Evolutionary conservation across 1,140 invertebrate genomes (phyloP).

Genomic region (Cherax quadricarinatus): DNA sequence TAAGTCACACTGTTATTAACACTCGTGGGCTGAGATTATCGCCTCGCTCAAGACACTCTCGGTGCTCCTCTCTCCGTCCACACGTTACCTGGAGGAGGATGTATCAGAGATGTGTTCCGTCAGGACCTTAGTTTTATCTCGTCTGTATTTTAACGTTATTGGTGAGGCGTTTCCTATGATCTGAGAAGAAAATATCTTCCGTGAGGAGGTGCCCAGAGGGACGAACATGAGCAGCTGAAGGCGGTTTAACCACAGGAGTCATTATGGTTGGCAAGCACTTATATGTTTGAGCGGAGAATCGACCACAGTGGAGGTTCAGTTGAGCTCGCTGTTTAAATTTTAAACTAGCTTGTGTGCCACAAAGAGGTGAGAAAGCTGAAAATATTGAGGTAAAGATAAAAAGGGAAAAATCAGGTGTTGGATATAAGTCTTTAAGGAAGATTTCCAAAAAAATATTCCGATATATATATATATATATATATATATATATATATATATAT

Average conservation of each 20-base stretch:
- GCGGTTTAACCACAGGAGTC: background rate
- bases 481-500: too few species aligned
- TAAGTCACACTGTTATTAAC: background rate
- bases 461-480: too few species aligned
- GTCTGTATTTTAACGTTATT: slow-evolving; percentile 26
- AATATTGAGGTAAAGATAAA: too few species aligned
- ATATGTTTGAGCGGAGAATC: background rate
- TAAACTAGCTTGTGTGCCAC: too few species aligned
- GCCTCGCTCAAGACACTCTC: background rate
- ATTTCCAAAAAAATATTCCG: too few species aligned
- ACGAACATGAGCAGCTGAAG: background rate
- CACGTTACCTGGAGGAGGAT: background rate
- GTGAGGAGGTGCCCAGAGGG: background rate
- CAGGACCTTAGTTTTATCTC: slow-evolving; percentile 8
- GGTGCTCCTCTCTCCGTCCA: background rate
- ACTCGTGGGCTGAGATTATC: background rate
- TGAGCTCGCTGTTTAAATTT: background rate
- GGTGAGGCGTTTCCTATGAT: slow-evolving; percentile 25
- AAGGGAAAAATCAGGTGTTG: too few species aligned
- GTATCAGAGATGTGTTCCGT: slow-evolving; percentile 16
- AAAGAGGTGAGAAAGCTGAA: too few species aligned
- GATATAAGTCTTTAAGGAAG: too few species aligned
- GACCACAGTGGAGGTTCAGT: background rate
- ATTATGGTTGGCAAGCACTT: background rate
- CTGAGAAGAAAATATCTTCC: slow-evolving; percentile 16